These are phyloP conservation scores for Ditula angustiorana DNA, from an alignment of 2,888 invertebrate species.

Conservation along the genomic window DNA sequence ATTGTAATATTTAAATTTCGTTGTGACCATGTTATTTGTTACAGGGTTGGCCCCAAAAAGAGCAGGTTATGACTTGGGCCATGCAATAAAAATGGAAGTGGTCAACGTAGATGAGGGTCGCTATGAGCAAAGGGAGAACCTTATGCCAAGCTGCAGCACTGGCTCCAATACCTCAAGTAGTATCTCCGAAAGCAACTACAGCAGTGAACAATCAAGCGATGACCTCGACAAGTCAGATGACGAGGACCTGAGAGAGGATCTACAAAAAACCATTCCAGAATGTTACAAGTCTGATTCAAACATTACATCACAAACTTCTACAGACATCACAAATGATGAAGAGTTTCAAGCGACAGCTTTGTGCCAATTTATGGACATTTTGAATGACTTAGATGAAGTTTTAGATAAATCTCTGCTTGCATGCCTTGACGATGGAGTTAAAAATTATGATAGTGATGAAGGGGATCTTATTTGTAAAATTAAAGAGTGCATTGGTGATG, in stretches of 20 bases:
- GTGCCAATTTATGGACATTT: conserved; percentile 83
- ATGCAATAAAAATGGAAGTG: conserved; percentile 81
- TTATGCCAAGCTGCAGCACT: conserved; percentile 61
- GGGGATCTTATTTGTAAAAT: conserved; percentile 80
- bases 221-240: conserved; percentile 71
- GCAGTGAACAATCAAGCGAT: conserved; percentile 58
- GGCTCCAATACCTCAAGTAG: conserved; percentile 73
- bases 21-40: conserved; percentile 54
- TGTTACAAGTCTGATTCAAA: conserved; percentile 80
- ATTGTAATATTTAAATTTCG: conserved; percentile 39
- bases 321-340: conserved; percentile 76
- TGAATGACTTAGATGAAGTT: conserved; percentile 86
- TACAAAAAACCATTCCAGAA: conserved; percentile 78
- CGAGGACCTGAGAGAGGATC: conserved; percentile 74
- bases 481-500: conserved; percentile 68
- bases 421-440: conserved; percentile 72
- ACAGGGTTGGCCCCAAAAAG: conserved; percentile 71
- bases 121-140: conserved; percentile 70
- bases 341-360: conserved; percentile 80
- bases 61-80: conserved; percentile 76
- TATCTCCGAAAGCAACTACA: conserved; percentile 66
- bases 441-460: conserved; percentile 73
- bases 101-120: conserved; percentile 73
- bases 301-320: conserved; percentile 72
- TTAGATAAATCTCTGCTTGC: conserved; percentile 82